Evolutionary conservation across 2,888 invertebrate genomes (phyloP), one percentile per base, ranked within the genome.

Genomic region (Stenotaenia linearis): DNA sequence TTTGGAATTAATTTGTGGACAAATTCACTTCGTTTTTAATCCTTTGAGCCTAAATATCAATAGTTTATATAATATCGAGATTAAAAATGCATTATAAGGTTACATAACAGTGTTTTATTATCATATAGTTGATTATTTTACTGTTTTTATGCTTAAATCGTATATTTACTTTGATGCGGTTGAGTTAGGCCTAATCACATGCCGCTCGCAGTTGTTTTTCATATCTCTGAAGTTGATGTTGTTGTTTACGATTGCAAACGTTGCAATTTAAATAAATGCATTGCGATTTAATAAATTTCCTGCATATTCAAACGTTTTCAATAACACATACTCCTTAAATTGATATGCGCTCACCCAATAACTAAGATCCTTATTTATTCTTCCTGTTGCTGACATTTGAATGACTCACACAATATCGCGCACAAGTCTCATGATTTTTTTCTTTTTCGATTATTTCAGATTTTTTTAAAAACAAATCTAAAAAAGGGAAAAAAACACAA

Each of bases 301-400:
- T 61, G 61, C 12, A n/a, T 45, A 45, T 7, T 5, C 32, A 32
- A 32, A 45, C 3, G 3, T n/a, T 45, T 45, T 45, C 45, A 45
- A 4, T 32, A 32, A 45, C 45, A 2, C 5, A 15, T 15, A 45
- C n/a, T 45, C n/a, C 18, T n/a, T 18, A 12, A 45, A 61, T 23
- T 61, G 61, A 61, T 61, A 61, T 61, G 61, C 61, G 61, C 25
- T 61, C 61, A 25, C 61, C 4, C 61, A 61, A 61, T 61, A 61
- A 61, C 61, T 25, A 23, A 61, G 12, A 25, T 61, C 25, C 25
- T 61, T 61, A 25, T 56, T 56, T 61, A 25, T 61, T 61, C 61
- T 61, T 61, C 61, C 61, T 23, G 61, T 61, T 61, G 61, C 61
- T 61, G 61, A 61, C 61, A 61, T 25, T 61, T 25, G 0, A 18